Conservation (phyloP, 2,888 invertebrate genomes). For the Pycnomerus fuliginosus region DNA sequence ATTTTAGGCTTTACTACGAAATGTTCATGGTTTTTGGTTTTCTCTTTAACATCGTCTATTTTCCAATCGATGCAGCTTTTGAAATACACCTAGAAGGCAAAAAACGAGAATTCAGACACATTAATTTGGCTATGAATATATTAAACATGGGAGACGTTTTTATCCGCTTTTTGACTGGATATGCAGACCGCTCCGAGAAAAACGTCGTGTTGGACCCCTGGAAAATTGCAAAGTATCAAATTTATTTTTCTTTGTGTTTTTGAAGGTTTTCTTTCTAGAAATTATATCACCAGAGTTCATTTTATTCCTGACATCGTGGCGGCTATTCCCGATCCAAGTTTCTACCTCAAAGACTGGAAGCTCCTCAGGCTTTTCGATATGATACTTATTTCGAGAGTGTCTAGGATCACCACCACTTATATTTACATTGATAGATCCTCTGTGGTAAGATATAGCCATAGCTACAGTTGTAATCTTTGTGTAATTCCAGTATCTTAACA, state of each 20-base stretch:
- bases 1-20: slow-evolving; percentile 21
- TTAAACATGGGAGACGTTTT: slow-evolving; percentile 3
- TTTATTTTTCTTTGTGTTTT: too few relatives aligned
- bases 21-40: slow-evolving; percentile 22
- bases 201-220: slow-evolving; percentile 8
- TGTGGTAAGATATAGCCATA: too few relatives aligned
- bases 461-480: too few relatives aligned
- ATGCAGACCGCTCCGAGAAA: slow-evolving; percentile 1
- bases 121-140: too few relatives aligned
- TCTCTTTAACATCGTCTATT: slow-evolving; percentile 3
- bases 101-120: slow-evolving; percentile 32
- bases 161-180: slow-evolving; percentile 10
- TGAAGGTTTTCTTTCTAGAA: too few relatives aligned
- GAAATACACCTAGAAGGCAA: not conserved
- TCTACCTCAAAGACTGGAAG: too few relatives aligned
- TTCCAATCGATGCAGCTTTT: slow-evolving; percentile 11
- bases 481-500: slow-evolving; percentile 4
- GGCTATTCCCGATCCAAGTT: too few relatives aligned
- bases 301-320: too few relatives aligned
- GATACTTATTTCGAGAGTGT: slow-evolving; percentile 6
- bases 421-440: slow-evolving; percentile 6
- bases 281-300: slow-evolving; percentile 10
- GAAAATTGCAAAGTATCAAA: slow-evolving; percentile 7
- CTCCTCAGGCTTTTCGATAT: too few relatives aligned
- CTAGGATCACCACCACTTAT: slow-evolving; percentile 6